These are phyloP conservation scores for Oreochromis tanganicae DNA, from an alignment of 2,113 vertebrate genomes.

Conservation along the genomic window DNA sequence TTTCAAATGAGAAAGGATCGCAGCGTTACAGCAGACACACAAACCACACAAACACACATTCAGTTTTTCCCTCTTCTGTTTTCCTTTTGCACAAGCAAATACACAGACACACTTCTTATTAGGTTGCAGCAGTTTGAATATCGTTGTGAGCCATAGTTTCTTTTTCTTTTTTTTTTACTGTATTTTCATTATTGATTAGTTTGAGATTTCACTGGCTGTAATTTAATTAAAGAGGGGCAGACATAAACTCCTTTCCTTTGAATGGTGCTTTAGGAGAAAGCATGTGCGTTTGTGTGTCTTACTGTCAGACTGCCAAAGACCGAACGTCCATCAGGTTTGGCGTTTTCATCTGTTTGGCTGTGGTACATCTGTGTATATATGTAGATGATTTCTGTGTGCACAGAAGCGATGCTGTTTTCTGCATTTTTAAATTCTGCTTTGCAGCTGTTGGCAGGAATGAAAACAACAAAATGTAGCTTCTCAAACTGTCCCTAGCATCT, in stretches of 20 bases:
- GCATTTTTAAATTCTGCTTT: background rate
- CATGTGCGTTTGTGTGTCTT: background rate
- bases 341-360: background rate
- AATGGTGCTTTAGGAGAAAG: background rate
- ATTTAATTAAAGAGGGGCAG: constrained; percentile 29
- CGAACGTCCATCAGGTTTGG: background rate
- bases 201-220: constrained; percentile 35
- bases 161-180: constrained; percentile 16
- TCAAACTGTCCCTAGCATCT: background rate
- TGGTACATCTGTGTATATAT: background rate
- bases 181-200: constrained; percentile 41
- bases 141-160: constrained; percentile 11
- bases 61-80: background rate
- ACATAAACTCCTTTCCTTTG: constrained; percentile 26
- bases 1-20: constrained; percentile 34
- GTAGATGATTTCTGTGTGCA: background rate
- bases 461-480: background rate
- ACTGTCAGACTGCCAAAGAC: background rate
- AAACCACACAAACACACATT: background rate
- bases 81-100: background rate
- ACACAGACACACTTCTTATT: constrained; percentile 12
- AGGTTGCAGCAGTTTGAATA: background rate
- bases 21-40: background rate
- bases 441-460: background rate
- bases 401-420: background rate